Evolutionary conservation across 2,888 invertebrate genomes (phyloP).

Genomic region (Margaritifera margaritifera): DNA sequence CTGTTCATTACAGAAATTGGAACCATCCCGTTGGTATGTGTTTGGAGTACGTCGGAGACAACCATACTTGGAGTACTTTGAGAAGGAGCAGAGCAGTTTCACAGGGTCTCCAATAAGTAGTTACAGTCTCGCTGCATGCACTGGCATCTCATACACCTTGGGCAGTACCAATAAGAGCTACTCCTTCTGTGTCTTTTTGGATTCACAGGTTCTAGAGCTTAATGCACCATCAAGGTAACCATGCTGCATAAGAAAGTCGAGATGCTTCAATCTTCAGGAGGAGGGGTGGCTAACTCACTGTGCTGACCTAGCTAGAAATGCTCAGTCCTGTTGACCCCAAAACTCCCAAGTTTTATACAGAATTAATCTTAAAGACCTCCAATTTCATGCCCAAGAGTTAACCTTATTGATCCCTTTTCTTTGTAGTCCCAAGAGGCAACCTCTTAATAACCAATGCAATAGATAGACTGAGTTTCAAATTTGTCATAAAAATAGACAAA

Average conservation of each 20-base stretch:
- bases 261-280: too few relatives aligned
- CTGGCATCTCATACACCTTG: conserved; percentile 48
- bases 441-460: too few relatives aligned
- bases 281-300: too few relatives aligned
- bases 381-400: too few relatives aligned
- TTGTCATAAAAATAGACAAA: too few relatives aligned
- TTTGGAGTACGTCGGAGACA: conserved; percentile 50
- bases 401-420: too few relatives aligned
- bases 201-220: conserved; percentile 50
- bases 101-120: conserved; percentile 49
- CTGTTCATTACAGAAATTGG: conserved; percentile 52
- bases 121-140: conserved; percentile 48
- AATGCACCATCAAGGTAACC: conserved; percentile 57
- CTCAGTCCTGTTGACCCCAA: too few relatives aligned
- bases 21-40: conserved; percentile 62
- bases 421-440: too few relatives aligned
- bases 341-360: too few relatives aligned
- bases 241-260: neutral
- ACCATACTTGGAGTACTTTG: conserved; percentile 63
- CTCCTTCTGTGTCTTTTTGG: conserved; percentile 59
- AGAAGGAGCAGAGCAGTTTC: conserved; percentile 56
- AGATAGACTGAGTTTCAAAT: too few relatives aligned
- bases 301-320: too few relatives aligned
- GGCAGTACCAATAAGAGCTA: conserved; percentile 41
- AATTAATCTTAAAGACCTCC: too few relatives aligned